These are phyloP conservation scores for Rhopalosiphum padi DNA, from an alignment of 1,140 invertebrate species.

Conservation along the genomic window DNA sequence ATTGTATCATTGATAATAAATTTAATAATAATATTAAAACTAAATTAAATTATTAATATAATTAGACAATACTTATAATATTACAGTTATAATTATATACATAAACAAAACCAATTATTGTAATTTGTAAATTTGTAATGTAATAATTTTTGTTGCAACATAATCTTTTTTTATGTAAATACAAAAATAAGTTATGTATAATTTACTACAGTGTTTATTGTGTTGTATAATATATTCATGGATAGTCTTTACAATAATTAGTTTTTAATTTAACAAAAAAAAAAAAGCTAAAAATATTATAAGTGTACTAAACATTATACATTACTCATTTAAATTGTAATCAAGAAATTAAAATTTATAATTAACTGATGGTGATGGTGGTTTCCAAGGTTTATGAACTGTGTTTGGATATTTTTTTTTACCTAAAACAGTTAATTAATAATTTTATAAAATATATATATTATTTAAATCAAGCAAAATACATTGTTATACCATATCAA, in stretches of 20 bases:
- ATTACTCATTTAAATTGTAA: background rate
- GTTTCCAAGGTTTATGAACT: constrained; percentile 24
- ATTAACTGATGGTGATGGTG: background rate
- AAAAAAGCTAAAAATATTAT: background rate
- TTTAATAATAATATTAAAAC: no score
- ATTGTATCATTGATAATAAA: background rate
- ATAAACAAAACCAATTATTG: background rate
- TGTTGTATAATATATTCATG: background rate
- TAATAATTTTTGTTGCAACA: background rate
- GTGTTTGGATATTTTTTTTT: background rate
- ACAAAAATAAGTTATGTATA: background rate
- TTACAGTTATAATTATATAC: background rate
- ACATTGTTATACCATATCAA: background rate
- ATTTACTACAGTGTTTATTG: background rate
- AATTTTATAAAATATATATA: background rate
- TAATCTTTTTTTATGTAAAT: background rate
- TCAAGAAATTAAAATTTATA: background rate
- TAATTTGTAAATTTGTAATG: background rate
- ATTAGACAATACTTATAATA: background rate
- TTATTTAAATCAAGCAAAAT: background rate
- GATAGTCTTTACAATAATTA: background rate
- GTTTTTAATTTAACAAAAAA: background rate
- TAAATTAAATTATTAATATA: background rate
- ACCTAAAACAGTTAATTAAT: background rate
- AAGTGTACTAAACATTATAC: no score